phyloP scores from a whole-genome alignment of 2,888 invertebrate species.

The Hymenopus coronatus region DNA sequence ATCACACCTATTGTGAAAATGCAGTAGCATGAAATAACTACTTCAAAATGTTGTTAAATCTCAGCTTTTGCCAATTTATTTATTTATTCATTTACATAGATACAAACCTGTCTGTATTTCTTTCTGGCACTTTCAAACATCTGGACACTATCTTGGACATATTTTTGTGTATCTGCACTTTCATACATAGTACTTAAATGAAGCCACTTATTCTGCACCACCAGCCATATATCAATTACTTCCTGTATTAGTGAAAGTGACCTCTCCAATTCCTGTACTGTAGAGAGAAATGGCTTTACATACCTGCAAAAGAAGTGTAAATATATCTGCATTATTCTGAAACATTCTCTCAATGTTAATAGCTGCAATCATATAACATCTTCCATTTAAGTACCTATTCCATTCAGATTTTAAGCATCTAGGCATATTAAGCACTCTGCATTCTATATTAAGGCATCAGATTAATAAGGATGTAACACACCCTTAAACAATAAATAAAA shows the following conservation, averaged over 20 bases:
- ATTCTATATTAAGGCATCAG: too few species aligned
- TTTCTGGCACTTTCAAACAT: background rate
- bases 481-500: too few species aligned
- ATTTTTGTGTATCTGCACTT: background rate
- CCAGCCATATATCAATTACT: background rate
- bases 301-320: background rate
- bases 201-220: background rate
- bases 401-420: too few species aligned
- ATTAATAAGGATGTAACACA: too few species aligned
- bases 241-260: background rate
- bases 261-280: background rate
- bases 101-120: background rate
- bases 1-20: too few species aligned
- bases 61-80: background rate
- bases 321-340: too few species aligned
- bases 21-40: too few species aligned
- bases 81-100: background rate
- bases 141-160: background rate
- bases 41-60: too few species aligned
- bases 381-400: too few species aligned
- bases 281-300: background rate
- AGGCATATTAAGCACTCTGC: too few species aligned
- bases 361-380: too few species aligned
- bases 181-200: background rate
- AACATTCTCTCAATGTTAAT: too few species aligned